Percentiles rank a stretch among this genome's conserved stretches.
Evolutionary conservation across 2,888 invertebrate genomes (phyloP).

Genomic region (Caenorhabditis uteleia): DNA sequence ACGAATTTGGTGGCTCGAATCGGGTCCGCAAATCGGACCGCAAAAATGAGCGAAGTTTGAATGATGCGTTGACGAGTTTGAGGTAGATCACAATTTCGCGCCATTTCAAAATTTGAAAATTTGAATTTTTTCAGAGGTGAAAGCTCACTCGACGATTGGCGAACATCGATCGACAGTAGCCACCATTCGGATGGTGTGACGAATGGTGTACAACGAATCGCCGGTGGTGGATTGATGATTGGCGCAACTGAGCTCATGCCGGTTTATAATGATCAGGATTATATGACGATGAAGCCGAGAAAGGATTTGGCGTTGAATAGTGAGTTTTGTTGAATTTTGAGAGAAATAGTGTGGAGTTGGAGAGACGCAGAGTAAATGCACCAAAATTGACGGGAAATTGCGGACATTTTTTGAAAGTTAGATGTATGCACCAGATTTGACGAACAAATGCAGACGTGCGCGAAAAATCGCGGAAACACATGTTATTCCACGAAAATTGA

Average conservation of each 20-base stretch:
- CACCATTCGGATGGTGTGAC: constrained; percentile 23
- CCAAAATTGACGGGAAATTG: too few relatives aligned
- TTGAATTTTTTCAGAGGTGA: neutral
- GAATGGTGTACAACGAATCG: constrained; percentile 15
- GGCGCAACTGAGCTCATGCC: constrained; percentile 47
- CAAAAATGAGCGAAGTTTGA: constrained; percentile 1
- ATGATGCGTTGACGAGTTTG: constrained; percentile 29
- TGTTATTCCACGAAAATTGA: too few relatives aligned
- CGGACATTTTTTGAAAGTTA: too few relatives aligned
- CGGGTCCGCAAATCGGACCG: constrained; percentile 32
- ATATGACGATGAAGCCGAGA: constrained; percentile 66
- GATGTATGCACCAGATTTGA: too few relatives aligned
- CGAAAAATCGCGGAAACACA: too few relatives aligned
- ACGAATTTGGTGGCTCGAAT: constrained; percentile 6
- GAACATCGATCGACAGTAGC: constrained; percentile 16
- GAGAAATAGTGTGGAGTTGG: too few relatives aligned
- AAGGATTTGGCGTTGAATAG: constrained; percentile 27
- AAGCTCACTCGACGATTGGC: constrained; percentile 19
- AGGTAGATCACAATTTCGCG: constrained; percentile 4
- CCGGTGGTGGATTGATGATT: constrained; percentile 33
- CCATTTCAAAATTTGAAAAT: neutral
- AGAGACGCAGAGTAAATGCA: constrained; percentile 3
- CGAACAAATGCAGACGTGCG: too few relatives aligned
- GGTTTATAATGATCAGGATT: constrained; percentile 57
- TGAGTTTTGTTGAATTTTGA: neutral